Evolutionary conservation across 2,797 vertebrate species (phyloP).

Genomic region (Pyrocephalus nanus): DNA sequence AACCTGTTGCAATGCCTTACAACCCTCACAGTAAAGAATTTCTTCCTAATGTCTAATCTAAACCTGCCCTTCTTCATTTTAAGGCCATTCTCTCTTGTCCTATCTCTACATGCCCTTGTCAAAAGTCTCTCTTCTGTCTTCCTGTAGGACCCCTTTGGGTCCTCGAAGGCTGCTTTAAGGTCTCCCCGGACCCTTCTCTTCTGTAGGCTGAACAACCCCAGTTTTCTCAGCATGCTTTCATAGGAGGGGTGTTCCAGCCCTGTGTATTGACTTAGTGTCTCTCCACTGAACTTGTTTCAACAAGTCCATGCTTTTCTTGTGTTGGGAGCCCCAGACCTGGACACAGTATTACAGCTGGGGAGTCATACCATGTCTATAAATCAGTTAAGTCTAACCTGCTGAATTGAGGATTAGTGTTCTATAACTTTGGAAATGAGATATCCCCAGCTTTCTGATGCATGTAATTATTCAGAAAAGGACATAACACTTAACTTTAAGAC

Average conservation of each 20-base stretch:
- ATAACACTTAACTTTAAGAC: background rate
- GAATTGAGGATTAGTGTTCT: background rate
- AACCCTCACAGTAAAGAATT: background rate
- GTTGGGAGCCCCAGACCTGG: background rate
- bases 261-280: background rate
- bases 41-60: background rate
- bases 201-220: background rate
- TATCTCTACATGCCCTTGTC: too few relatives aligned
- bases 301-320: background rate
- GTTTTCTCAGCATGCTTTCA: background rate
- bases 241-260: background rate
- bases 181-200: background rate
- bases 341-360: background rate
- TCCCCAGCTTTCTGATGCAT: background rate
- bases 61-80: too few relatives aligned
- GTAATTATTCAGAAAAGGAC: background rate
- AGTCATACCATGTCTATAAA: background rate
- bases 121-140: too few relatives aligned
- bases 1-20: background rate
- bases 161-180: too few relatives aligned
- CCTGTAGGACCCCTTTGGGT: too few relatives aligned
- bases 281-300: background rate
- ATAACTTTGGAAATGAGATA: background rate
- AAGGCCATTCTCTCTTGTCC: too few relatives aligned
- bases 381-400: background rate